These are phyloP conservation scores for Tachycineta bicolor DNA, from an alignment of 2,113 vertebrate genomes.

Conservation along the genomic window DNA sequence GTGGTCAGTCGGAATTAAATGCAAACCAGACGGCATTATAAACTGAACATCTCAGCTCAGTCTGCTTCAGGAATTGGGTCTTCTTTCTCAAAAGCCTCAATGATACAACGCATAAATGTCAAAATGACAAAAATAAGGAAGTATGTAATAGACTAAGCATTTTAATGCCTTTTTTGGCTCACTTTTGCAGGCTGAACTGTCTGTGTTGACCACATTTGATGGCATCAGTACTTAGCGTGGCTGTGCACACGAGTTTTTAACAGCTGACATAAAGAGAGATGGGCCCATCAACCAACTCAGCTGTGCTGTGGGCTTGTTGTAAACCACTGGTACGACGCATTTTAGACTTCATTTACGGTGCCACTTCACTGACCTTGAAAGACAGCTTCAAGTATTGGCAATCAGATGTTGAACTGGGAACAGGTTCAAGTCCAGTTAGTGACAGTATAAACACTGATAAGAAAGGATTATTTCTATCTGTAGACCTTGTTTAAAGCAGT, in stretches of 20 bases:
- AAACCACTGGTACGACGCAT: not conserved
- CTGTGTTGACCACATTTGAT: constrained; percentile 71
- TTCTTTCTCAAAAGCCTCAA: constrained; percentile 69
- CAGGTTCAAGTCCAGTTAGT: not conserved
- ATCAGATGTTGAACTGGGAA: not conserved
- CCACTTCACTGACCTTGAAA: not conserved
- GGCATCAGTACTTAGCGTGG: constrained; percentile 56
- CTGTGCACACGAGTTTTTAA: constrained; percentile 64
- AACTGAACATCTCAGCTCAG: constrained; percentile 60
- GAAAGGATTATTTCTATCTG: not conserved
- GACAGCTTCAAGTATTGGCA: not conserved
- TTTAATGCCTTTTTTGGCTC: constrained; percentile 80
- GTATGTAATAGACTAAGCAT: constrained; percentile 79
- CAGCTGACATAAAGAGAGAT: constrained; percentile 69
- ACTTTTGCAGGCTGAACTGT: constrained; percentile 53
- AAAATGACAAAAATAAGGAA: constrained; percentile 80
- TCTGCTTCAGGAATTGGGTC: constrained; percentile 63
- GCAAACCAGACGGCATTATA: constrained; percentile 70
- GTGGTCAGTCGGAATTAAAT: constrained; percentile 72
- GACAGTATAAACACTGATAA: not conserved
- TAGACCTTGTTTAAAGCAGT: not conserved
- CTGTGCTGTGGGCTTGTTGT: constrained; percentile 35
- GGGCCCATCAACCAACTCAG: constrained; percentile 21
- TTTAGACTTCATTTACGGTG: not conserved
- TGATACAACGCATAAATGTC: constrained; percentile 79